phyloP scores from a whole-genome alignment of 2,113 vertebrate species.

The Sebastes fasciatus region DNA sequence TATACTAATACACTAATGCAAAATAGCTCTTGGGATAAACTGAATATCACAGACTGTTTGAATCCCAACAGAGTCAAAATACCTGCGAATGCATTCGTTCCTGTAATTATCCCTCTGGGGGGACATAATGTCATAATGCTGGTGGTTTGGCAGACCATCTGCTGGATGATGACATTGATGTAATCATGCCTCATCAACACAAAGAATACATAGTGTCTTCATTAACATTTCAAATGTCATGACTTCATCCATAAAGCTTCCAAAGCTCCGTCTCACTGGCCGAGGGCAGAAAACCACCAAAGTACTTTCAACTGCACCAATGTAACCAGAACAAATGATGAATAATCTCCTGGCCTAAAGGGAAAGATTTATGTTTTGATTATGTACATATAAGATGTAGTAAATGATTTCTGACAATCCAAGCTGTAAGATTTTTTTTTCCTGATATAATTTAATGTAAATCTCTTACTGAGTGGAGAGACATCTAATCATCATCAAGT shows the following conservation, averaged over 20 bases:
- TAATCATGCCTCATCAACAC: constrained; percentile 20
- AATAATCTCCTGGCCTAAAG: background rate
- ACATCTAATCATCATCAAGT: background rate
- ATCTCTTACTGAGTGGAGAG: background rate
- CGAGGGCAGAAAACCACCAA: constrained; percentile 23
- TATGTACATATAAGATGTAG: background rate
- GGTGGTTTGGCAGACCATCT: constrained; percentile 11
- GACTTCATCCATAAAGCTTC: constrained; percentile 26
- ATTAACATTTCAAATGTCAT: constrained; percentile 37
- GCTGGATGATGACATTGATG: constrained; percentile 9
- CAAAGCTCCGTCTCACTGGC: background rate
- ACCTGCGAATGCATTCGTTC: background rate
- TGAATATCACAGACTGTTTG: background rate
- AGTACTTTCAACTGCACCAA: constrained; percentile 19
- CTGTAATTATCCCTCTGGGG: background rate
- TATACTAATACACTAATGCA: background rate
- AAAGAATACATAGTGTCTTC: constrained; percentile 19
- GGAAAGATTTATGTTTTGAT: background rate
- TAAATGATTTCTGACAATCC: constrained; percentile 9
- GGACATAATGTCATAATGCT: constrained; percentile 6
- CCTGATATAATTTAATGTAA: background rate
- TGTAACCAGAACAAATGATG: background rate
- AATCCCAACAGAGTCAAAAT: background rate
- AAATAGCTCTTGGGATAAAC: background rate
- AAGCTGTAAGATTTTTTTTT: background rate